These are phyloP conservation scores for Lepidurus arcticus DNA, from an alignment of 1,140 invertebrate species.

Conservation along the genomic window DNA sequence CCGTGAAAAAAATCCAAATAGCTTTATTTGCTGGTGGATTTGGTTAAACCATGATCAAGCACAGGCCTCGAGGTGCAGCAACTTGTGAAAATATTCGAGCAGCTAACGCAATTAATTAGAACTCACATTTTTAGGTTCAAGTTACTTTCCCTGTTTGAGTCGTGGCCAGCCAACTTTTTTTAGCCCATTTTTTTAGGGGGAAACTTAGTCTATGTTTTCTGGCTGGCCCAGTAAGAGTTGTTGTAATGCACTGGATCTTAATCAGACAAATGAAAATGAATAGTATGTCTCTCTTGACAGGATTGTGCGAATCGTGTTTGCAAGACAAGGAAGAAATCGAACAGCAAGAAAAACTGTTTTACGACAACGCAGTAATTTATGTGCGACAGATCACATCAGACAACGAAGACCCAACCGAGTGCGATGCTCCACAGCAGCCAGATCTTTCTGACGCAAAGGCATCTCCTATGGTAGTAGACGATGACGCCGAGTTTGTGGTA, in stretches of 20 bases:
- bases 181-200: neutral
- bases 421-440: neutral
- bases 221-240: neutral
- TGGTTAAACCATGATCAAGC: neutral
- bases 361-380: slow-evolving; percentile 43
- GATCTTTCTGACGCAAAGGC: neutral
- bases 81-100: neutral
- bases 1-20: no score
- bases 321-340: slow-evolving; percentile 40
- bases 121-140: no score
- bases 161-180: no score
- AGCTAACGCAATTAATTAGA: no score
- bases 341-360: slow-evolving; percentile 41
- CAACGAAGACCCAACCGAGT: neutral
- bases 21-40: no score
- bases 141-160: no score
- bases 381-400: slow-evolving; percentile 41
- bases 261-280: slow-evolving; percentile 27
- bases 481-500: neutral
- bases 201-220: neutral
- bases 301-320: slow-evolving; percentile 43
- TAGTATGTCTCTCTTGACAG: slow-evolving; percentile 37
- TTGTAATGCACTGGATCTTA: neutral
- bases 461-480: neutral
- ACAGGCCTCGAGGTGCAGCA: neutral